Conservation (phyloP, 1,140 invertebrate genomes). For the Drosophila kanapiae region DNA sequence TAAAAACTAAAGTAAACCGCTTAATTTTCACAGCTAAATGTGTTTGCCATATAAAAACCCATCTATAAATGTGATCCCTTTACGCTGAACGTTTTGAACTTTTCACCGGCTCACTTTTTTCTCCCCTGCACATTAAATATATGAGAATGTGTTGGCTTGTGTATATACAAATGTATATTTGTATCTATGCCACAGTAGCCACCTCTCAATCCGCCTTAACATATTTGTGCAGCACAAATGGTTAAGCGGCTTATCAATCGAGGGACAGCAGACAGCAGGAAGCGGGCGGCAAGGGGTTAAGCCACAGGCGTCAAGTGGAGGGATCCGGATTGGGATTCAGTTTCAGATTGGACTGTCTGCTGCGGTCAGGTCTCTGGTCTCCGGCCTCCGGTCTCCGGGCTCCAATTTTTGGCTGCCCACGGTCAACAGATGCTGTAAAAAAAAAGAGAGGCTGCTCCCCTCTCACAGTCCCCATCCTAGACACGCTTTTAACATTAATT, state of each 20-base stretch:
- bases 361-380: slow-evolving; percentile 21
- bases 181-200: slow-evolving; percentile 12
- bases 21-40: background rate
- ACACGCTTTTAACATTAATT: slow-evolving; percentile 31
- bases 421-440: slow-evolving; percentile 21
- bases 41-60: background rate
- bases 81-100: background rate
- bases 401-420: background rate
- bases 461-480: background rate
- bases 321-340: slow-evolving; percentile 3
- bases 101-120: background rate
- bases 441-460: background rate
- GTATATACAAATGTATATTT: background rate
- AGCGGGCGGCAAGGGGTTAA: slow-evolving; percentile 18
- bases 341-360: slow-evolving; percentile 19
- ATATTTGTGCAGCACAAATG: slow-evolving; percentile 48
- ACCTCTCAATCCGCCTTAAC: slow-evolving; percentile 14
- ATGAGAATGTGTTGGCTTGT: background rate
- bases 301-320: slow-evolving; percentile 47
- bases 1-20: background rate
- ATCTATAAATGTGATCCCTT: background rate
- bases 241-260: slow-evolving; percentile 46
- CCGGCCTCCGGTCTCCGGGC: background rate
- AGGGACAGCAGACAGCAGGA: slow-evolving; percentile 1
- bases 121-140: background rate